A percentile compares a stretch with the other conserved stretches of the same genome.
Conservation (phyloP, 2,888 invertebrate species). For the Cryptus viduatorius region DNA sequence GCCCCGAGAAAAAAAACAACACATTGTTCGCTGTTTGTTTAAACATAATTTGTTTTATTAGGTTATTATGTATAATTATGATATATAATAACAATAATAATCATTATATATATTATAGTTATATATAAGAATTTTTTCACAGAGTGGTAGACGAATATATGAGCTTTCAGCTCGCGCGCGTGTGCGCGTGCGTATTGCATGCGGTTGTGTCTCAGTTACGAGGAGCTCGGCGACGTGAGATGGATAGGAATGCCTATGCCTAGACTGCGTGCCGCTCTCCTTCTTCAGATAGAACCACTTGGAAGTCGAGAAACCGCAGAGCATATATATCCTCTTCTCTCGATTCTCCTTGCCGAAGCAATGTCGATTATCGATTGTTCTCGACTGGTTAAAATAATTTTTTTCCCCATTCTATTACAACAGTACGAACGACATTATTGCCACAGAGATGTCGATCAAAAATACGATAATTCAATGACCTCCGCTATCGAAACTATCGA, state of each 20-base stretch:
- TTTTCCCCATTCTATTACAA: not conserved
- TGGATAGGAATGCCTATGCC: constrained; percentile 71
- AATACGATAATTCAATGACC: not conserved
- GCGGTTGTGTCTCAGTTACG: constrained; percentile 44
- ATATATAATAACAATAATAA: no score
- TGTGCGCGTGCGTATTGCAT: constrained; percentile 23
- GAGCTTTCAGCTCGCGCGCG: not conserved
- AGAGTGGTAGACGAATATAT: no score
- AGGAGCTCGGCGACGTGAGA: constrained; percentile 31
- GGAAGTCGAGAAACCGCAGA: constrained; percentile 59
- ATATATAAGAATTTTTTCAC: no score
- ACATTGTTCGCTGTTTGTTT: no score
- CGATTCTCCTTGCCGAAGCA: not conserved
- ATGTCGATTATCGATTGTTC: not conserved
- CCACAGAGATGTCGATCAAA: not conserved
- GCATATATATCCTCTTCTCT: constrained; percentile 46
- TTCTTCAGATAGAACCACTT: constrained; percentile 69
- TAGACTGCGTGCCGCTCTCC: constrained; percentile 76
- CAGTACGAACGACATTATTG: not conserved
- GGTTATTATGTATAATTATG: no score
- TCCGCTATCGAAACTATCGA: not conserved
- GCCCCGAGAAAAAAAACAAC: no score
- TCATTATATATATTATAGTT: no score
- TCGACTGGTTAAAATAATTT: not conserved
- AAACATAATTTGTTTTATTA: no score